These are phyloP conservation scores for Caenorhabditis remanei DNA, from an alignment of 1,140 invertebrate genomes.

Conservation along the genomic window DNA sequence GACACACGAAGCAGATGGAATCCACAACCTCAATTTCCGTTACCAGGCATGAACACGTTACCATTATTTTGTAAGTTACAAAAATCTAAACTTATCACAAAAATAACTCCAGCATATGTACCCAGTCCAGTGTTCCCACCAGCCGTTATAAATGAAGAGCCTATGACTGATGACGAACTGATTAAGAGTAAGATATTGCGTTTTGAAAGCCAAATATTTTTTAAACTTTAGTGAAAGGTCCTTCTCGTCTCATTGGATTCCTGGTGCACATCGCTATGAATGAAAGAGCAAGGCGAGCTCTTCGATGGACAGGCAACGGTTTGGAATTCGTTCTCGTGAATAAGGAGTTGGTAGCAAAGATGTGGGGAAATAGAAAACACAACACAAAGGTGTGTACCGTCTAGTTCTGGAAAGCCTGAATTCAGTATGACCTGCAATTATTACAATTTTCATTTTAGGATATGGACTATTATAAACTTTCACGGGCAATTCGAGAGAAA, in stretches of 20 bases:
- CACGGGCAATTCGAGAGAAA: conserved; percentile 26
- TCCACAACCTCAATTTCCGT: neutral
- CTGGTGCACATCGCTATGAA: conserved; percentile 29
- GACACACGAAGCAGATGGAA: neutral
- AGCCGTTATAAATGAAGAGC: neutral
- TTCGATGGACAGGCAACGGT: conserved; percentile 27
- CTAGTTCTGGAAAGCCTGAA: too few relatives aligned
- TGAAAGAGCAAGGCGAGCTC: conserved; percentile 7
- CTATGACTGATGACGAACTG: conserved; percentile 36
- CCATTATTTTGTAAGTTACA: neutral
- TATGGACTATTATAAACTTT: conserved; percentile 50
- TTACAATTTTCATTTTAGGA: neutral
- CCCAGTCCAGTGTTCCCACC: neutral
- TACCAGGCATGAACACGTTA: neutral
- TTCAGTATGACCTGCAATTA: neutral
- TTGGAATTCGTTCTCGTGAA: conserved; percentile 13
- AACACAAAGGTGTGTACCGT: conserved; percentile 18
- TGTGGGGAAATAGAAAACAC: conserved; percentile 39
- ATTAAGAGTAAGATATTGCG: conserved; percentile 1
- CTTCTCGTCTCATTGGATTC: conserved; percentile 12
- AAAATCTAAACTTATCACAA: neutral
- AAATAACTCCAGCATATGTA: neutral
- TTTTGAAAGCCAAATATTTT: neutral
- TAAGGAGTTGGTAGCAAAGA: conserved; percentile 19
- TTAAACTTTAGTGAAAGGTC: conserved; percentile 14